Percentiles rank a stretch among this genome's conserved stretches.
Conservation (phyloP, 2,113 vertebrate species). For the Strix uralensis region DNA sequence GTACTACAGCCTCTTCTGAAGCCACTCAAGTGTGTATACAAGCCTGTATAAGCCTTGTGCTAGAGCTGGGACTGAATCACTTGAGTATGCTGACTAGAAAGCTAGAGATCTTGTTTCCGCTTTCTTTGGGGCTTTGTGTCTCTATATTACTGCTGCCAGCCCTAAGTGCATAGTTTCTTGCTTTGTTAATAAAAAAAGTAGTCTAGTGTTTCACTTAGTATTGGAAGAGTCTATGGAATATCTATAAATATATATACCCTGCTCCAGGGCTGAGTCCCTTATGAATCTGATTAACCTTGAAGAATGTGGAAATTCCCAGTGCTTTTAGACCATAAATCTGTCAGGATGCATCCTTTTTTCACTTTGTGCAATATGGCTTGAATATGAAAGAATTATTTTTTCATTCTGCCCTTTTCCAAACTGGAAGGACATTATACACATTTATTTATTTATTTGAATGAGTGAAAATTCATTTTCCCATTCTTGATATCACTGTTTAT, state of each 20-base stretch:
- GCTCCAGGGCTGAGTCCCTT: neutral
- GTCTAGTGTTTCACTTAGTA: neutral
- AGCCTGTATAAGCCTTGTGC: neutral
- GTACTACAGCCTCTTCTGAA: neutral
- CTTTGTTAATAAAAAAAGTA: neutral
- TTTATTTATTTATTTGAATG: neutral
- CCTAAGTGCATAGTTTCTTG: neutral
- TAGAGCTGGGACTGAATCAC: neutral
- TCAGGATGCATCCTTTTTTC: neutral
- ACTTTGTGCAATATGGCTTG: neutral
- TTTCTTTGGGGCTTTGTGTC: neutral
- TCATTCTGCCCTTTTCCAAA: neutral
- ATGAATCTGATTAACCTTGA: neutral
- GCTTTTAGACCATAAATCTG: conserved; percentile 42
- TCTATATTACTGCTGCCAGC: neutral
- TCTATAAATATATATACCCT: neutral
- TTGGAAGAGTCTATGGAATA: neutral
- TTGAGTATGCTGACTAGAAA: neutral
- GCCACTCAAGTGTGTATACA: accelerated
- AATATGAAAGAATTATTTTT: neutral
- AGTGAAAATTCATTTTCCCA: neutral
- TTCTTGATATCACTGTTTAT: neutral
- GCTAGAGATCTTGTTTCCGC: neutral
- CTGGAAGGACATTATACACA: neutral
- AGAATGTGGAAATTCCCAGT: neutral